These are phyloP conservation scores for Epistrophe eligans DNA, from an alignment of 2,888 invertebrate species.

Conservation along the genomic window DNA sequence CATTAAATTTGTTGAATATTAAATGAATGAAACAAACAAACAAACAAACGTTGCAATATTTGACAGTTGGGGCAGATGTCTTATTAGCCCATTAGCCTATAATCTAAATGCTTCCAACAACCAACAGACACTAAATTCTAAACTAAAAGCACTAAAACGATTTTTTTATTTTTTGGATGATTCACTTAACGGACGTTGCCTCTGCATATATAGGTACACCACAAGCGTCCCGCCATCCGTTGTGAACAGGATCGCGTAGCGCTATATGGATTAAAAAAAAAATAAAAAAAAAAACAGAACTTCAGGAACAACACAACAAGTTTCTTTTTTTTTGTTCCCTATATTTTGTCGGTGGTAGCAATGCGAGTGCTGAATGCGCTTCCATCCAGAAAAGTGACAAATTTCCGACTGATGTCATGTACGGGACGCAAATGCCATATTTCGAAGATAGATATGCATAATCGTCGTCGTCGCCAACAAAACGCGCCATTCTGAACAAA, in stretches of 20 bases:
- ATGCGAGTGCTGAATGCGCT: conserved; percentile 41
- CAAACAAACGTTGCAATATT: background rate
- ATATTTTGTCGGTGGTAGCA: background rate
- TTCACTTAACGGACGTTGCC: conserved; percentile 24
- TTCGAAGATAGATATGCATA: conserved; percentile 71
- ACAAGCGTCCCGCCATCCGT: background rate
- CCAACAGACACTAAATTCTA: background rate
- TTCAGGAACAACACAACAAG: conserved; percentile 50
- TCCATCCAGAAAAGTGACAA: conserved; percentile 72
- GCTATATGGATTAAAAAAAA: background rate
- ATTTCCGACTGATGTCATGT: conserved; percentile 71
- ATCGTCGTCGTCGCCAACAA: conserved; percentile 60
- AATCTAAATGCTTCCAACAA: conserved; percentile 44
- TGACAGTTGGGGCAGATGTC: conserved; percentile 51
- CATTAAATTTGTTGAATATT: too few relatives aligned
- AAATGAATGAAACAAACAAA: background rate
- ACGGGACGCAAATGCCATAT: conserved; percentile 64
- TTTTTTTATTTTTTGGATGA: background rate
- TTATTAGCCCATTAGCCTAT: conserved; percentile 71
- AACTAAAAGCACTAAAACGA: too few relatives aligned
- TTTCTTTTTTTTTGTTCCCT: background rate
- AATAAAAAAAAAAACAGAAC: conserved; percentile 27
- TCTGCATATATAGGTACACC: background rate
- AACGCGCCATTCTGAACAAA: conserved; percentile 26
- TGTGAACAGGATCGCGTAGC: background rate